Base-by-base conservation (phyloP, 2,113 vertebrate species). In the Hemichromis elongatus region DNA sequence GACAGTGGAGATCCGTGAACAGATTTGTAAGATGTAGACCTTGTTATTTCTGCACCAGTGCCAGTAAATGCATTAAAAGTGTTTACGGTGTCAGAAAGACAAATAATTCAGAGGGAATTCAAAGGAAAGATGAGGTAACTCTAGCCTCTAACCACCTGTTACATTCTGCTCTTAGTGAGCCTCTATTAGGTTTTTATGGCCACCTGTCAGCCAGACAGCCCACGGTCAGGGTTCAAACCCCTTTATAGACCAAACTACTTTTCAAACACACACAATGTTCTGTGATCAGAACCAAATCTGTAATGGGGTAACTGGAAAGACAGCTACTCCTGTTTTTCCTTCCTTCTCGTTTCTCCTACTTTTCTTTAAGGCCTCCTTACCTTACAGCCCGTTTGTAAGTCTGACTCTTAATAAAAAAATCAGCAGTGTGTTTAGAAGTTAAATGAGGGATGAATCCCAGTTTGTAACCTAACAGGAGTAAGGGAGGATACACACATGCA, bases 401-500 rank as follows among this genome's bases (percentile, higher is more conserved):
- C 47, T 77, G 79, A 79, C 83, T 83, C 13, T 2, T 91, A 91
- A 80, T 84, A 81, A 42, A 82, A 79, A 83, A 77, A 75, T 75
- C 14, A 73, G 18, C 16, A 80, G 77, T 85, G 92, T 92, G 81
- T 84, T 85, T 47, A 52, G 28, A 54, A 42, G 50, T 59, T 40
- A 57, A 89, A 83, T 56, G 70, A 84, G 57, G 54, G 84, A 5
- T 88, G 9, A 83, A 82, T 90, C 73, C 70, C 81, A 91, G 91
- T 93, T 92, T 93, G 89, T 88, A 91, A 91, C 81, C 93, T 94
- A 91, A 81, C 92, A 81, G 84, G 83, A 84, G 45, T 5, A 84
- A 63, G 28, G 73, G 80, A 88, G 80, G 53, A 90, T 57, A 77
- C 57, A 53, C 28, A 33, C 63, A 77, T 7, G 45, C 33, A 59